Conservation (phyloP, 2,888 invertebrate species). For the Phaedon cochleariae region DNA sequence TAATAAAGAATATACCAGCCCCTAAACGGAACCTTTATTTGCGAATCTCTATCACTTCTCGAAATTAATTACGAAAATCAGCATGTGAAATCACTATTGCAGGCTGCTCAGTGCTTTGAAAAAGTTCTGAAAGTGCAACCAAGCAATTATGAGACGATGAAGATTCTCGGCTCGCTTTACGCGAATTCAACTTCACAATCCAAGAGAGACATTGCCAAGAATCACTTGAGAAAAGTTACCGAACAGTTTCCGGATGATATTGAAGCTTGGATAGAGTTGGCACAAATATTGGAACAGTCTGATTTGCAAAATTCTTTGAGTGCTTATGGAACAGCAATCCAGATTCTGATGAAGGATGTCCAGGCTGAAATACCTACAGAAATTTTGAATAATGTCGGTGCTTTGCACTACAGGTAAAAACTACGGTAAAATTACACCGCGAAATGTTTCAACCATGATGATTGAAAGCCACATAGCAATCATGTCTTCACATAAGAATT, state of each 20-base stretch:
- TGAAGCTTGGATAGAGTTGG: constrained; percentile 99
- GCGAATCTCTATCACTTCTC: no score
- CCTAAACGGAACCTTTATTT: no score
- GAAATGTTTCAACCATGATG: constrained; percentile 12
- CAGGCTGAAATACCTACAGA: constrained; percentile 96
- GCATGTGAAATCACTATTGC: constrained; percentile 37
- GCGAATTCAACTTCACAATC: constrained; percentile 89
- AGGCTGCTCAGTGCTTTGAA: constrained; percentile 98
- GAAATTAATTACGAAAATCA: no score
- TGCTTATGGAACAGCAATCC: constrained; percentile 87
- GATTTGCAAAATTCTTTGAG: constrained; percentile 88
- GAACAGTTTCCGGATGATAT: constrained; percentile 98
- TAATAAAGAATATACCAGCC: no score
- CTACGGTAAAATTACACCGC: constrained; percentile 5
- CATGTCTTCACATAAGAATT: no score
- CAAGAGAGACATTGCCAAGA: constrained; percentile 91
- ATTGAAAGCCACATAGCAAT: no score
- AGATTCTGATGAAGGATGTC: constrained; percentile 90
- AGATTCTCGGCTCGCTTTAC: constrained; percentile 96
- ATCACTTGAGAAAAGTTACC: constrained; percentile 92
- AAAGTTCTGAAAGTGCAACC: constrained; percentile 97
- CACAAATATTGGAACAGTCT: constrained; percentile 95
- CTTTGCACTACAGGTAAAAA: constrained; percentile 78
- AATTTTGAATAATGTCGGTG: constrained; percentile 96
- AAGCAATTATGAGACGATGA: constrained; percentile 99